These are phyloP conservation scores for Sturnira hondurensis DNA, from an alignment of 2,113 vertebrate genomes.

Conservation along the genomic window DNA sequence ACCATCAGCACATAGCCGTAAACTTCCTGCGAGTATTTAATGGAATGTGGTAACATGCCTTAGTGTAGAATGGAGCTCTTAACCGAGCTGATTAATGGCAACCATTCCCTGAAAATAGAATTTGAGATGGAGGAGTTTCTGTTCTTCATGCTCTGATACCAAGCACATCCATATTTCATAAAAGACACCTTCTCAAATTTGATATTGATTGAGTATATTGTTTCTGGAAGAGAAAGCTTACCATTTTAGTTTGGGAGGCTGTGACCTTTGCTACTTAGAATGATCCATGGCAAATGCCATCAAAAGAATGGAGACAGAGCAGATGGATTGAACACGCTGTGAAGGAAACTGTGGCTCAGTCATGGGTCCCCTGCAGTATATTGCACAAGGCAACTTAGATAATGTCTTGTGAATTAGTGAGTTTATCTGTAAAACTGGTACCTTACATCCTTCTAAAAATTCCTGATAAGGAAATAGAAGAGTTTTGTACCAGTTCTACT, in stretches of 20 bases:
- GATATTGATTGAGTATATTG: neutral
- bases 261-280: neutral
- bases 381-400: neutral
- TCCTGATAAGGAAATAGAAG: neutral
- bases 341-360: neutral
- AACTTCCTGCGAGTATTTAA: neutral
- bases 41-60: no score
- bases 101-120: neutral
- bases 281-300: neutral
- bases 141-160: neutral
- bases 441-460: neutral
- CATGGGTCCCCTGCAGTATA: neutral
- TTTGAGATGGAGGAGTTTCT: neutral
- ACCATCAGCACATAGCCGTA: rapidly evolving
- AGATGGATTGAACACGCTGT: rapidly evolving
- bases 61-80: neutral
- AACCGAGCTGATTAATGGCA: neutral
- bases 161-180: neutral
- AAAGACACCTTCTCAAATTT: neutral
- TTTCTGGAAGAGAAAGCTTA: neutral
- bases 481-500: neutral
- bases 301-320: neutral
- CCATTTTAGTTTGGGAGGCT: neutral
- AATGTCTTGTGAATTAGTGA: neutral
- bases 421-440: neutral